Evolutionary conservation across 2,797 vertebrate genomes (phyloP).

Genomic region (Xenops minutus): DNA sequence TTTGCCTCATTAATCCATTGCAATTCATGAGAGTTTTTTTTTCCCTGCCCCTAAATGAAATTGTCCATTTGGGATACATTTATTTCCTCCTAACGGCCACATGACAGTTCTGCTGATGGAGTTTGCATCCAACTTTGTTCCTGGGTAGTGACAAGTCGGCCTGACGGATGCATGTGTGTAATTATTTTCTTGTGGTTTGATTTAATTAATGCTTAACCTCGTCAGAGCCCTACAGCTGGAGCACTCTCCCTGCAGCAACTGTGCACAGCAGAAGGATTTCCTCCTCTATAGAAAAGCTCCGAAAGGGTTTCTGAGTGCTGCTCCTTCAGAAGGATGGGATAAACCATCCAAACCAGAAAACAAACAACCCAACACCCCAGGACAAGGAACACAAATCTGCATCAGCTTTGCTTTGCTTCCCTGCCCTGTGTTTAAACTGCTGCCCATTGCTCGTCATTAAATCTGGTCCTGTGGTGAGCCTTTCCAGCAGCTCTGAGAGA

Average conservation of each 20-base stretch:
- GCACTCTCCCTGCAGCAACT: conserved; percentile 41
- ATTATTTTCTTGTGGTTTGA: conserved; percentile 73
- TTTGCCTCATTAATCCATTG: conserved; percentile 80
- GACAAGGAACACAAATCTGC: background rate
- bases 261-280: conserved; percentile 38
- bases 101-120: conserved; percentile 73
- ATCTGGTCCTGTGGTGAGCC: conserved; percentile 28
- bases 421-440: background rate
- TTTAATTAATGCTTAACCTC: conserved; percentile 80
- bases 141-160: conserved; percentile 66
- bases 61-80: conserved; percentile 78
- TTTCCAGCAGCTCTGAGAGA: conserved; percentile 25
- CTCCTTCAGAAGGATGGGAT: background rate
- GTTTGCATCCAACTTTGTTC: conserved; percentile 73
- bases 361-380: background rate
- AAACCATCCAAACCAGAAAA: background rate
- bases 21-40: conserved; percentile 15
- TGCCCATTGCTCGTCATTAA: conserved; percentile 24
- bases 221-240: conserved; percentile 68
- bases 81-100: conserved; percentile 73
- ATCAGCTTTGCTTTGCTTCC: background rate
- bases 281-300: conserved; percentile 8
- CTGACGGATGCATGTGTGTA: conserved; percentile 71
- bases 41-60: conserved; percentile 63
- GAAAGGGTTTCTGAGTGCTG: background rate